A percentile compares a stretch with the other conserved stretches of the same genome.
phyloP scores from a whole-genome alignment of 1,140 invertebrate species.

The Drosophila tropicalis region DNA sequence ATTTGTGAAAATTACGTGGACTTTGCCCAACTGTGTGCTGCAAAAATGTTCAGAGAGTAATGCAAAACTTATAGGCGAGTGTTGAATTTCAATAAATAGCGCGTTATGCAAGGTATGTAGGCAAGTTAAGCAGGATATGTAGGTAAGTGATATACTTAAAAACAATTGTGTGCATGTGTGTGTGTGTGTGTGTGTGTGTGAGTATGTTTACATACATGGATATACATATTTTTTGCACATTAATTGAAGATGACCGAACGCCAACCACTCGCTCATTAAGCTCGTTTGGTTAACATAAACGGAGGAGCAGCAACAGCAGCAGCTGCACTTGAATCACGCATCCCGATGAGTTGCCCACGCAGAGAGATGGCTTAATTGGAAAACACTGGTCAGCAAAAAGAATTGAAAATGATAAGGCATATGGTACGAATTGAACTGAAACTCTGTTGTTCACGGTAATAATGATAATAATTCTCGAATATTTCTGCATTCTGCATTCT shows the following conservation, averaged over 20 bases:
- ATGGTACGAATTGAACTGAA: neutral
- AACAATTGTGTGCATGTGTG: constrained; percentile 29
- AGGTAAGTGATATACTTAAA: constrained; percentile 29
- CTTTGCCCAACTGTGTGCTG: constrained; percentile 20
- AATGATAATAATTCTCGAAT: constrained; percentile 20
- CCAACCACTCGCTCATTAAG: constrained; percentile 43
- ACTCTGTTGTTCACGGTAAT: constrained; percentile 40
- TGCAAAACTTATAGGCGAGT: constrained; percentile 70
- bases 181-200: neutral
- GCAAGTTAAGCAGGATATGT: constrained; percentile 17
- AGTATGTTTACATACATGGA: neutral
- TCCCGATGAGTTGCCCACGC: constrained; percentile 45
- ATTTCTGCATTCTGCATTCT: constrained; percentile 11
- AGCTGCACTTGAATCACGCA: constrained; percentile 51
- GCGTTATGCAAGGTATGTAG: constrained; percentile 57
- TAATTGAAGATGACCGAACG: constrained; percentile 59
- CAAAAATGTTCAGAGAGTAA: constrained; percentile 48
- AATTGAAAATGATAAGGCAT: constrained; percentile 2
- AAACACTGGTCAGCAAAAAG: constrained; percentile 25
- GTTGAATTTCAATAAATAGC: constrained; percentile 75
- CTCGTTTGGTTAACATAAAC: constrained; percentile 45
- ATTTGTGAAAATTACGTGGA: constrained; percentile 72
- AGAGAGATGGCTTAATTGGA: constrained; percentile 45
- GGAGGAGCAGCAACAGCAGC: constrained; percentile 20
- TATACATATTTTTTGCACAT: constrained; percentile 60